phyloP scores from a whole-genome alignment of 2,113 vertebrate species.

The Eurypyga helias region DNA sequence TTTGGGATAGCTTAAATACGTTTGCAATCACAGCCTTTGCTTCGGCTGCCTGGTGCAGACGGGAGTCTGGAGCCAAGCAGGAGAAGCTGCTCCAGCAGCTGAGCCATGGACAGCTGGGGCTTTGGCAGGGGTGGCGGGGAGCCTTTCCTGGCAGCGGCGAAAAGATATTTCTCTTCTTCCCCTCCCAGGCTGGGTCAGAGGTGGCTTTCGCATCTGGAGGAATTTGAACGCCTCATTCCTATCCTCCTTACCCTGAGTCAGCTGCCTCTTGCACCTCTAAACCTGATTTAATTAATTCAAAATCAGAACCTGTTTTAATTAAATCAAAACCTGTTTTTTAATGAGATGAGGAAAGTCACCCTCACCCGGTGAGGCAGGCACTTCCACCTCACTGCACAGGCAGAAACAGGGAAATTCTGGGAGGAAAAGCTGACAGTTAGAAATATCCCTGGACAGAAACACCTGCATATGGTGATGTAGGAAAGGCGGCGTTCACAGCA shows the following conservation, averaged over 20 bases:
- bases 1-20: not conserved
- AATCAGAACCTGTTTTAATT: no score
- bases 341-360: not conserved
- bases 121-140: not conserved
- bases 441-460: not conserved
- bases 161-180: conserved; percentile 4
- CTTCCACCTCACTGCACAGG: not conserved
- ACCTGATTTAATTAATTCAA: not conserved
- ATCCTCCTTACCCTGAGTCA: not conserved
- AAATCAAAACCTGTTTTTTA: not conserved
- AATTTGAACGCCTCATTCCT: not conserved
- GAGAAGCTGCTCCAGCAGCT: not conserved
- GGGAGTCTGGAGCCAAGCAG: accelerated
- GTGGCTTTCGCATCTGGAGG: not conserved
- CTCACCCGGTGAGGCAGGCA: not conserved
- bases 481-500: not conserved
- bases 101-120: not conserved
- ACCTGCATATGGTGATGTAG: not conserved
- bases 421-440: not conserved
- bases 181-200: not conserved
- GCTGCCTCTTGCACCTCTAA: not conserved
- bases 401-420: not conserved
- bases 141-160: not conserved
- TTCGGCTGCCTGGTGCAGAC: not conserved
- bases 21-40: not conserved